Percentiles rank a stretch among this genome's conserved stretches.
These are phyloP conservation scores for Motacilla tschutschensis DNA, from an alignment of 2,113 vertebrate species.

Conservation along the genomic window DNA sequence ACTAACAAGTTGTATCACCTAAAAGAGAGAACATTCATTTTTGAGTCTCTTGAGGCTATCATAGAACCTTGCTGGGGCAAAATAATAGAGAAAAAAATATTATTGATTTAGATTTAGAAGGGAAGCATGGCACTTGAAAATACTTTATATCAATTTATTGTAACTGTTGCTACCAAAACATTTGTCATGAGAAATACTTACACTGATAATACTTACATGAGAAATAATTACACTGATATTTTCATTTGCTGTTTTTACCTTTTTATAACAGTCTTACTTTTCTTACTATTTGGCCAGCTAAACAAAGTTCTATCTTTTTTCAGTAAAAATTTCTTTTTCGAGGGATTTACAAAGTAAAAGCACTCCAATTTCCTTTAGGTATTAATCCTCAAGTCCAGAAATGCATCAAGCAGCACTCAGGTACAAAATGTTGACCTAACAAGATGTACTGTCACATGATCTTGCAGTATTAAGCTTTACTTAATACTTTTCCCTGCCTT, in stretches of 20 bases:
- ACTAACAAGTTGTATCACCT: background rate
- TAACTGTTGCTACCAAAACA: background rate
- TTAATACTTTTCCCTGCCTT: background rate
- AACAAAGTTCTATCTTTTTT: background rate
- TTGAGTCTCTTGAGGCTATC: background rate
- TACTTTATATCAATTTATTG: background rate
- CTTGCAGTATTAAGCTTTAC: background rate
- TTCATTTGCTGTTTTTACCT: background rate
- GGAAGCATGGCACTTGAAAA: background rate
- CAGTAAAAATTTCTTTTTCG: background rate
- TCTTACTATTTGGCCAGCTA: background rate
- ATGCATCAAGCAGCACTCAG: background rate
- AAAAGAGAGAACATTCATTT: background rate
- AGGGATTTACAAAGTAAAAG: background rate
- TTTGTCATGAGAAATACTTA: background rate
- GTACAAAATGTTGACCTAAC: background rate
- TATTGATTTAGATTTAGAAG: background rate
- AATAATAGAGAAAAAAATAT: background rate
- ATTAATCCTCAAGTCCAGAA: background rate
- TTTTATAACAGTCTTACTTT: background rate
- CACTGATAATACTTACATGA: too few relatives aligned
- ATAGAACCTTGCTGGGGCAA: background rate
- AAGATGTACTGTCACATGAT: background rate
- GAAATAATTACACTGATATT: background rate
- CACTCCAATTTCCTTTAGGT: background rate